Evolutionary conservation across 1,140 invertebrate genomes (phyloP), one percentile per base, ranked within the genome.

Genomic region (Aphelenchoides avenae): DNA sequence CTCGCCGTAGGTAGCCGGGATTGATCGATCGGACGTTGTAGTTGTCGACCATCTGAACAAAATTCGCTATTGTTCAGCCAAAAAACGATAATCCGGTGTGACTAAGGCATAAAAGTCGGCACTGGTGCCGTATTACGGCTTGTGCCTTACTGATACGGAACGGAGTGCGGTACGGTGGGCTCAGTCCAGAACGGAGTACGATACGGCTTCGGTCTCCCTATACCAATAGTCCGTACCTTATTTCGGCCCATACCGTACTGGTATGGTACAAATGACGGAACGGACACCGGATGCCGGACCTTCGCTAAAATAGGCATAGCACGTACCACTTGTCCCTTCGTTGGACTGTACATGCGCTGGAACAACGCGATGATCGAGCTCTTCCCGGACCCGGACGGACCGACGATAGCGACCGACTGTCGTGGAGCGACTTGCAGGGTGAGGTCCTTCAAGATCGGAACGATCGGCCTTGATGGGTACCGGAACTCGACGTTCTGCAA

Each of bases 281-380:
- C 15, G 47, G 5, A n/a, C 59, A 3, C 9, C 24, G 9, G 18
- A 53, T 0, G n/a, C n/a, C n/a, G n/a, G n/a, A n/a, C n/a, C n/a
- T n/a, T n/a, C n/a, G n/a, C n/a, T n/a, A n/a, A n/a, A n/a, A n/a
- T n/a, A n/a, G n/a, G n/a, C n/a, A n/a, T 4, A 52, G 34, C 29
- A 3, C 22, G 7, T 47, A 72, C 69, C 9, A 77, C 72, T 53
- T 69, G 51, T 3, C 75, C 75, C 11, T 57, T 42, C 20, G 56
- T 66, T 22, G 77, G 65, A 37, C 78, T 76, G 62, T 82, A 81
- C 59, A 81, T 79, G 29, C 80, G 57, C 53, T 80, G 78, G 22
- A 81, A 55, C 24, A 81, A 59, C 18, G 75, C 66, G 9, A 81
- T 70, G 13, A 76, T 68, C 5, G 80, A 79, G 37, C 66, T 72